phyloP scores from a whole-genome alignment of 2,888 invertebrate species.

The Mycalesis mineus region DNA sequence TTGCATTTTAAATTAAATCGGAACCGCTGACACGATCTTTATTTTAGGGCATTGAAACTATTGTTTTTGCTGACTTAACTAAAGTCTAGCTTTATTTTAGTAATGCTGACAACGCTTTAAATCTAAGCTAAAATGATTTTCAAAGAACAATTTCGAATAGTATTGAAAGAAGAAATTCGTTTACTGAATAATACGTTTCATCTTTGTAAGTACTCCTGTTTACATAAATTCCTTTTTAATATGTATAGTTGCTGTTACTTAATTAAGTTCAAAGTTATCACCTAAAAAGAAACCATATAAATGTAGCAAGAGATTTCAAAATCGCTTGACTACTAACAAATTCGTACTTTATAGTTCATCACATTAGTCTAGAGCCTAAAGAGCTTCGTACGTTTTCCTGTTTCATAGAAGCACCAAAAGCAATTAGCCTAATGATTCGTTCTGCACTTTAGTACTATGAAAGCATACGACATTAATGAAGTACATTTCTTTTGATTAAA shows the following conservation, averaged over 20 bases:
- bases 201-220: too few species aligned
- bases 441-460: constrained; percentile 17
- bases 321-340: neutral
- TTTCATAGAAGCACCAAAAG: constrained; percentile 20
- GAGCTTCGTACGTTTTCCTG: constrained; percentile 9
- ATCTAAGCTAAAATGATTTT: too few species aligned
- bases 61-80: too few species aligned
- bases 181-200: too few species aligned
- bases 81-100: too few species aligned
- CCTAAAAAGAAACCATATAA: neutral
- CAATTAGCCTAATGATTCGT: constrained; percentile 24
- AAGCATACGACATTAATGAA: neutral
- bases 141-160: too few species aligned
- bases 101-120: too few species aligned
- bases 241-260: neutral
- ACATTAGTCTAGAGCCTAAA: constrained; percentile 10
- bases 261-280: neutral
- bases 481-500: too few species aligned
- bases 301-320: neutral
- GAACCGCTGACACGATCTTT: too few species aligned
- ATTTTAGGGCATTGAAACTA: too few species aligned
- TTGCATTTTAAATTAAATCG: too few species aligned
- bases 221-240: neutral
- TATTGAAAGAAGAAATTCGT: too few species aligned
- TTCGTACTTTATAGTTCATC: neutral